Evolutionary conservation across 2,113 vertebrate species (phyloP).

Genomic region (Nestor notabilis): DNA sequence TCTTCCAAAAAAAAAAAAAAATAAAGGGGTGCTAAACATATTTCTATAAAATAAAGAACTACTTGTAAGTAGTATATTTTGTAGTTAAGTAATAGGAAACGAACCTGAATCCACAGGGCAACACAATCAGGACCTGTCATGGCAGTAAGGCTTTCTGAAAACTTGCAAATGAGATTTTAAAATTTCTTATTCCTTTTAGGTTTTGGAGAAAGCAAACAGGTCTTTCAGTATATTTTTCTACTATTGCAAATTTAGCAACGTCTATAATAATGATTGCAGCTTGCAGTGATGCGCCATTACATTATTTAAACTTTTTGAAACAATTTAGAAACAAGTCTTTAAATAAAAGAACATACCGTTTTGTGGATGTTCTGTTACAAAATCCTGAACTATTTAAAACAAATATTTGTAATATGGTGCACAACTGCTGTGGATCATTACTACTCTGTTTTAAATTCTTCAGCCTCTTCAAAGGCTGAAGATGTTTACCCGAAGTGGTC

Average conservation of each 20-base stretch:
- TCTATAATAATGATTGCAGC: background rate
- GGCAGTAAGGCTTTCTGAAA: background rate
- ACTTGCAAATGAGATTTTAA: background rate
- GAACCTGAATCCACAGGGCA: background rate
- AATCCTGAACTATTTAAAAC: conserved; percentile 23
- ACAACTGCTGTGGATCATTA: conserved; percentile 22
- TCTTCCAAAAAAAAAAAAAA: background rate
- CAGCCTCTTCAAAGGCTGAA: conserved; percentile 3
- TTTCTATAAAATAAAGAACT: background rate
- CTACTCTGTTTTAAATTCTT: conserved; percentile 48
- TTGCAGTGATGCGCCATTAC: background rate
- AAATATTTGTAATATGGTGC: conserved; percentile 8
- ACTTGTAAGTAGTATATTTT: background rate
- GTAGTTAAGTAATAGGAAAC: background rate
- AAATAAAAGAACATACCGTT: background rate
- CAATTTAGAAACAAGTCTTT: background rate
- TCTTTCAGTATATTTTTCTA: background rate
- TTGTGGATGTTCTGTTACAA: background rate
- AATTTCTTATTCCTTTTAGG: background rate
- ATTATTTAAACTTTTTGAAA: background rate
- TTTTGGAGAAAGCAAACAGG: background rate
- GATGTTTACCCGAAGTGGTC: conserved; percentile 10
- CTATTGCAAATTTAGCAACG: background rate
- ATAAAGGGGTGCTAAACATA: background rate
- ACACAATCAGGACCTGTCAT: background rate